These are phyloP conservation scores for Plutella xylostella DNA, from an alignment of 2,888 invertebrate genomes.

Conservation along the genomic window DNA sequence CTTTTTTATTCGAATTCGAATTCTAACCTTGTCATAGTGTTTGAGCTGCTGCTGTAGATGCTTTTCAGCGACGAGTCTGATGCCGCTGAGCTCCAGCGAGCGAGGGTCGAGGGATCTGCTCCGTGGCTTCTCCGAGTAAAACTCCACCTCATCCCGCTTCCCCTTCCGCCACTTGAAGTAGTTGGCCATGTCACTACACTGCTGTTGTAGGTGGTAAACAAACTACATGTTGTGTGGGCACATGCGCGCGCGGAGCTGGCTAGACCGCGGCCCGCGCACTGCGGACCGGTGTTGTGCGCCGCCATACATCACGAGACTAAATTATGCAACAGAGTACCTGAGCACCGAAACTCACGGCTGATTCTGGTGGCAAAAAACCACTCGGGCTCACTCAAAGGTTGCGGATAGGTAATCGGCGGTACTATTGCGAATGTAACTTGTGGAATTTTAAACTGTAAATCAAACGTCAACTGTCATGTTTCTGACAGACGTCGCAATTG, in stretches of 20 bases:
- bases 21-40: too few relatives aligned
- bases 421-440: too few relatives aligned
- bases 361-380: too few relatives aligned
- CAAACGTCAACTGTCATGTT: too few relatives aligned
- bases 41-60: slow-evolving; percentile 27
- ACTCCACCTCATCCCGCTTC: slow-evolving; percentile 67
- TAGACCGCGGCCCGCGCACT: background rate
- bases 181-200: slow-evolving; percentile 63
- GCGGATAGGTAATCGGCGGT: too few relatives aligned
- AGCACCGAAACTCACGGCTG: too few relatives aligned
- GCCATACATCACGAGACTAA: slow-evolving; percentile 45
- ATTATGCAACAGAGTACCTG: slow-evolving; percentile 40
- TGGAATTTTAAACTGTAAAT: too few relatives aligned
- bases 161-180: slow-evolving; percentile 79
- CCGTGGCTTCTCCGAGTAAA: slow-evolving; percentile 73
- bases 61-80: slow-evolving; percentile 69
- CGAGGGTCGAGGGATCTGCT: slow-evolving; percentile 81
- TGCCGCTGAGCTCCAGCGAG: slow-evolving; percentile 76
- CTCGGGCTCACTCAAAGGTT: too few relatives aligned
- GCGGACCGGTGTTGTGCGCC: background rate
- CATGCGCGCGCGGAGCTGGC: background rate
- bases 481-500: too few relatives aligned
- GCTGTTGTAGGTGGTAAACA: background rate
- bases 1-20: too few relatives aligned
- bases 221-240: background rate